These are phyloP conservation scores for Loxodonta africana DNA, from an alignment of 2,113 vertebrate species.

Conservation along the genomic window DNA sequence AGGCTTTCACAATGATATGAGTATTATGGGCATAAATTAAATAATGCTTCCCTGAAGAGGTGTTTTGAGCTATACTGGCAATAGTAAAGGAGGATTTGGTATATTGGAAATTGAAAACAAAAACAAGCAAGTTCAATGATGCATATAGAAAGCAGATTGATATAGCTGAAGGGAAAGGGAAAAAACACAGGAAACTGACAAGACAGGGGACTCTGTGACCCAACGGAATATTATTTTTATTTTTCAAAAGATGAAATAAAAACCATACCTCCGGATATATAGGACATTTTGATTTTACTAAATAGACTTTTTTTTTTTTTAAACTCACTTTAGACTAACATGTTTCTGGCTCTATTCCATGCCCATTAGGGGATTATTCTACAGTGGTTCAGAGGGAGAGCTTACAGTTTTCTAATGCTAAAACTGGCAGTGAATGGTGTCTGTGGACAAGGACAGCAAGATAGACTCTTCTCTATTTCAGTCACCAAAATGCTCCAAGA, in stretches of 20 bases:
- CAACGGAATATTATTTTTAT: neutral
- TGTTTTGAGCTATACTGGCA: neutral
- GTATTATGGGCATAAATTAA: neutral
- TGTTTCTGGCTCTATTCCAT: neutral
- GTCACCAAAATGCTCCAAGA: neutral
- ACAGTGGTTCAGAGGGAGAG: neutral
- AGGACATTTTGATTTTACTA: constrained; percentile 12
- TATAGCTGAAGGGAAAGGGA: neutral
- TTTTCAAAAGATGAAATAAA: constrained; percentile 53
- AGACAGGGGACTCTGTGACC: neutral
- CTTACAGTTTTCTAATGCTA: constrained; percentile 1
- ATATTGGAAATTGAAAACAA: neutral
- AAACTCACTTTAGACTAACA: neutral
- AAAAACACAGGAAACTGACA: neutral
- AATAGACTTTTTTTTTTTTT: neutral
- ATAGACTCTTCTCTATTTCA: neutral
- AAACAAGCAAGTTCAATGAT: neutral
- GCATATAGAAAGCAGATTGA: neutral
- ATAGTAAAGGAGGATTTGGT: neutral
- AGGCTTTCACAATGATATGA: neutral
- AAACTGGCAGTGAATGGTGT: neutral
- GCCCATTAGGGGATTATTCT: neutral
- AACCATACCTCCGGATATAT: neutral
- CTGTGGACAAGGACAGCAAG: neutral
- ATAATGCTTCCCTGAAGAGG: neutral